phyloP scores from a whole-genome alignment of 2,888 invertebrate genomes.

The Hypolimnas misippus region DNA sequence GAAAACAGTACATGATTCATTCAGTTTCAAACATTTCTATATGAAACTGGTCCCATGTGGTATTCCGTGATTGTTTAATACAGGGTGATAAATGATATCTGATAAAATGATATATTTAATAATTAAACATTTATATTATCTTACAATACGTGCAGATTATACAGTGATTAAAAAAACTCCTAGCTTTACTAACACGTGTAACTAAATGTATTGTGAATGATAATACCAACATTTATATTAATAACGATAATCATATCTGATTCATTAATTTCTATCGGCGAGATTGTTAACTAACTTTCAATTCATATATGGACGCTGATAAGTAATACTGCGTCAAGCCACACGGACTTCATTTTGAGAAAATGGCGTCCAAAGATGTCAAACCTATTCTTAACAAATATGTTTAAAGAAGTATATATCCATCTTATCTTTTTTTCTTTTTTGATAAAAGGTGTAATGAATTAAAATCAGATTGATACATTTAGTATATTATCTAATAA shows the following conservation, averaged over 20 bases:
- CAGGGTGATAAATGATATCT: not conserved
- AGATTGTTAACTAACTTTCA: conserved; percentile 2
- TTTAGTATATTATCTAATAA: too few relatives aligned
- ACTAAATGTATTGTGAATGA: conserved; percentile 17
- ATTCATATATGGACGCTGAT: too few relatives aligned
- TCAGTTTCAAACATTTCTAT: not conserved
- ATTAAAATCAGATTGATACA: too few relatives aligned
- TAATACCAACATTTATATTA: conserved; percentile 16
- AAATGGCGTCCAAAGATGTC: too few relatives aligned
- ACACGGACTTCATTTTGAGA: too few relatives aligned
- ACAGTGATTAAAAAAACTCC: conserved; percentile 25
- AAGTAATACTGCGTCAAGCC: too few relatives aligned
- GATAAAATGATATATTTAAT: not conserved
- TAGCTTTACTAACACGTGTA: conserved; percentile 20
- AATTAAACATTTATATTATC: not conserved
- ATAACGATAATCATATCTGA: conserved; percentile 1
- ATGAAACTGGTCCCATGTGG: not conserved
- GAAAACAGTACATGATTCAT: not conserved
- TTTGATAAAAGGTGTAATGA: too few relatives aligned
- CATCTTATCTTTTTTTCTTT: too few relatives aligned
- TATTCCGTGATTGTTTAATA: not conserved
- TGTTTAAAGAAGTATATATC: too few relatives aligned
- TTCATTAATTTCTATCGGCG: conserved; percentile 28
- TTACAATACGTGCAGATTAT: conserved; percentile 20
- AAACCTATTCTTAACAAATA: too few relatives aligned